Evolutionary conservation across 2,797 vertebrate genomes (phyloP), one percentile per base, ranked within the genome.

Genomic region (Hafferia zeledoni): DNA sequence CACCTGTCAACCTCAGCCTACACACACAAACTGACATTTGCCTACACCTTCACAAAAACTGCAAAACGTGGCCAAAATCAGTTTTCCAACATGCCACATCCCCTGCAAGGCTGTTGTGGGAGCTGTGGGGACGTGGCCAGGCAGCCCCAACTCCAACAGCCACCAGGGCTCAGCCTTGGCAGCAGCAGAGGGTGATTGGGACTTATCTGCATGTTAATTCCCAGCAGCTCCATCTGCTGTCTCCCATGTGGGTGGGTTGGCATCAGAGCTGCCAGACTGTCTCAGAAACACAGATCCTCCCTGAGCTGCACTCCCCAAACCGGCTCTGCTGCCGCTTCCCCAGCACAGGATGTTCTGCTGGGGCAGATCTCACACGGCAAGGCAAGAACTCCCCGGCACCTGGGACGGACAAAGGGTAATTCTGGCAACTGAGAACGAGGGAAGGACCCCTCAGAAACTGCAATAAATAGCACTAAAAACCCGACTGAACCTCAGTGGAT

Each of bases 161-260:
- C 31, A 30, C 14, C 35, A 1, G n/a, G 79, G 71, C 91, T 84
- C 24, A 87, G 74, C 55, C 52, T 65, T 39, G 67, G 30, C 8
- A 28, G 13, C 57, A 65, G 5, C 91, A 53, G 7, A 6, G 67
- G 85, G 91, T 75, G 83, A 61, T 17, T 4, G 33, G 44, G 68
- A 22, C 91, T 78, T 25, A 67, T 17, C 78, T 2, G 57, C 91
- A 18, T 78, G 78, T n/a, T 81, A 61, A 78, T 37, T 77, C 91
- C 56, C 13, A 28, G 79, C 3, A 83, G 90, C 30, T 92, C 94
- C 95, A 93, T 90, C 70, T 93, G 92, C n/a, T 50, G 96, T 94
- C 90, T 95, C 59, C 90, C 50, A 22, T 23, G 92, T 94, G 93
- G 95, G 92, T 50, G 95, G 91, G 28, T 79, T 96, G 95, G 95